These are phyloP conservation scores for Procavia capensis DNA, from an alignment of 2,113 vertebrate genomes.

Conservation along the genomic window DNA sequence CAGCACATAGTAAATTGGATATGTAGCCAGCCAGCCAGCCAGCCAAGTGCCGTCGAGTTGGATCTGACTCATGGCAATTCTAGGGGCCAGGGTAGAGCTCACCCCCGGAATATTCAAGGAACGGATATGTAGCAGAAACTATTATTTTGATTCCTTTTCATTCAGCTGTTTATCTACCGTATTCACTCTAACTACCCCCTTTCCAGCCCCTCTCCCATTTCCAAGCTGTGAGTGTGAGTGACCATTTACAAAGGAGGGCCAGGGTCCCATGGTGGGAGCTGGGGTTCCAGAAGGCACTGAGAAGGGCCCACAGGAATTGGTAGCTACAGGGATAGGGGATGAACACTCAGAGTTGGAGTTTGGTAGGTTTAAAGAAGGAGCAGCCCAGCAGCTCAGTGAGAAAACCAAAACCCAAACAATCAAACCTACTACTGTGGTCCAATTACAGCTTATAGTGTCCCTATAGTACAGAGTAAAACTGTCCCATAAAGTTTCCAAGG, in stretches of 20 bases:
- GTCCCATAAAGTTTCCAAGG: no score
- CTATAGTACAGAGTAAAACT: no score
- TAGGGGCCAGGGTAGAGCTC: no score
- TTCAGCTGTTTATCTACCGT: slow-evolving; percentile 46
- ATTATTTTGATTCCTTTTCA: slow-evolving; percentile 41
- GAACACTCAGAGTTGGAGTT: neutral
- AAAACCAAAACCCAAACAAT: no score
- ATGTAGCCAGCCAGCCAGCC: no score
- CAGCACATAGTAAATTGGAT: neutral
- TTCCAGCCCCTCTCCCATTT: neutral
- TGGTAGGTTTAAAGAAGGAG: neutral
- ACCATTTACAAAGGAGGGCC: slow-evolving; percentile 22
- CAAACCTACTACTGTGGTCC: no score
- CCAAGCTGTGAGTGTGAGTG: neutral
- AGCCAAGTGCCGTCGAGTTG: no score
- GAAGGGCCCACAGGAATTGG: neutral
- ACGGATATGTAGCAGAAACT: slow-evolving; percentile 16
- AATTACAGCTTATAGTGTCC: no score
- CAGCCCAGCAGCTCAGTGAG: neutral
- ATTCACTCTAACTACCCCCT: neutral
- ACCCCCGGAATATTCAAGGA: no score
- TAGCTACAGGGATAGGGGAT: neutral
- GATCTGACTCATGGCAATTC: no score
- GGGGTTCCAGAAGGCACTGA: neutral
- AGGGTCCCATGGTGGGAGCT: neutral